A percentile compares a stretch with the other conserved stretches of the same genome.
These are phyloP conservation scores for Monarcha castaneiventris DNA, from an alignment of 2,113 vertebrate genomes.

Conservation along the genomic window DNA sequence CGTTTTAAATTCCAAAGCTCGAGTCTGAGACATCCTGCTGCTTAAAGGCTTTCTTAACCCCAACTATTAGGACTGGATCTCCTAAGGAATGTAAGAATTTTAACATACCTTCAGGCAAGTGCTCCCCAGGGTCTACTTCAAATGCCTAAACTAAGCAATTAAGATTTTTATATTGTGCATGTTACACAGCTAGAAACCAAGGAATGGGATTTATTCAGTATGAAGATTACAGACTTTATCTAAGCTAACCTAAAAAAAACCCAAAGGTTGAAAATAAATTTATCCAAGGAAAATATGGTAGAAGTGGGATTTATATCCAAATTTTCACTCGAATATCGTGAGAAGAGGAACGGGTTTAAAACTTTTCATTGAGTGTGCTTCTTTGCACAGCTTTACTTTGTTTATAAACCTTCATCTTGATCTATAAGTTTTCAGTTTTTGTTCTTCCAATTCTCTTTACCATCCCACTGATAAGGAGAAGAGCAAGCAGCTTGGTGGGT, in stretches of 20 bases:
- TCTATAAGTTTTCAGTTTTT: not conserved
- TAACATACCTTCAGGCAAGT: not conserved
- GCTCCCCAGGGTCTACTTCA: not conserved
- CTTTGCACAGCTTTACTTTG: not conserved
- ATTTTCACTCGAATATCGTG: not conserved
- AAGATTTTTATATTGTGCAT: not conserved
- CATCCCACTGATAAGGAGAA: not conserved
- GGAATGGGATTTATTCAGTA: not conserved
- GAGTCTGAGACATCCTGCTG: not conserved
- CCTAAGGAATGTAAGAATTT: not conserved
- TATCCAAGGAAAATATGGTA: not conserved
- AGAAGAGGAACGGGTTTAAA: not conserved
- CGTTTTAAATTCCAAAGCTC: not conserved
- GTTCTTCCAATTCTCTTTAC: not conserved
- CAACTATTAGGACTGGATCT: not conserved
- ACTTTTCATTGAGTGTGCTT: fast-evolving
- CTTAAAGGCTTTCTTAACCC: not conserved
- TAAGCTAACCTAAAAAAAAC: not conserved
- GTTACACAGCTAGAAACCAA: not conserved
- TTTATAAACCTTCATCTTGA: not conserved
- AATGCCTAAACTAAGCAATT: not conserved
- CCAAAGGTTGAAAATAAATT: not conserved
- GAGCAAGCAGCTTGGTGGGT: not conserved
- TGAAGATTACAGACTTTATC: not conserved
- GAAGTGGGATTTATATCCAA: not conserved